A percentile compares a stretch with the other conserved stretches of the same genome.
Conservation (phyloP, 2,113 vertebrate species). For the Isurus oxyrinchus region DNA sequence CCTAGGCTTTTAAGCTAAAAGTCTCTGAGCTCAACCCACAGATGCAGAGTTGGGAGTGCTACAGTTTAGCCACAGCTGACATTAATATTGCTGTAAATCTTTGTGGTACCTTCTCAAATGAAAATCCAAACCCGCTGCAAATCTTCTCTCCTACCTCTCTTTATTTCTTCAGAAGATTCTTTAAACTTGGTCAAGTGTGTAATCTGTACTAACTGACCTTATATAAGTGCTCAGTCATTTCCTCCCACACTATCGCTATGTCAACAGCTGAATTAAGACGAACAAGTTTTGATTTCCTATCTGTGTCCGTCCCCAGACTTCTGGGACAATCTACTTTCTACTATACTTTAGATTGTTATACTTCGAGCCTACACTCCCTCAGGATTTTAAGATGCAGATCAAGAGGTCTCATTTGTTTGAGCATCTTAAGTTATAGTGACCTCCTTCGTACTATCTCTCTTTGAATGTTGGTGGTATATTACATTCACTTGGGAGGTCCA, state of each 20-base stretch:
- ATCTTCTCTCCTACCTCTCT: neutral
- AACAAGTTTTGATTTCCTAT: neutral
- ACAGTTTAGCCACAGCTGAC: neutral
- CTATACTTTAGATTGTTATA: neutral
- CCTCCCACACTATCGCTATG: neutral
- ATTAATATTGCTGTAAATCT: neutral
- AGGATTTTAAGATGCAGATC: neutral
- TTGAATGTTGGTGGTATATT: neutral
- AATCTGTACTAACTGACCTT: neutral
- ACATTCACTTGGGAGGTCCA: too few species aligned
- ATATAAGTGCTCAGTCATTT: neutral
- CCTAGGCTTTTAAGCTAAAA: neutral
- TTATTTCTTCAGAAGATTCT: neutral
- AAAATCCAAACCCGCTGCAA: neutral
- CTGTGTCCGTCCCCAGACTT: neutral
- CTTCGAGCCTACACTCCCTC: neutral
- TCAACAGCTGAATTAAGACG: neutral
- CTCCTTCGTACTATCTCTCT: neutral
- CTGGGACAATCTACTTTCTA: neutral
- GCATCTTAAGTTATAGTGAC: neutral
- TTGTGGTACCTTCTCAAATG: neutral
- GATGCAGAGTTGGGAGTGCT: neutral
- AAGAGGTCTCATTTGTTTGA: neutral
- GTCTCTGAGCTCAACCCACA: neutral
- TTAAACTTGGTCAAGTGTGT: neutral